These are phyloP conservation scores for Scaptomyza flava DNA, from an alignment of 2,888 invertebrate genomes.

Conservation along the genomic window DNA sequence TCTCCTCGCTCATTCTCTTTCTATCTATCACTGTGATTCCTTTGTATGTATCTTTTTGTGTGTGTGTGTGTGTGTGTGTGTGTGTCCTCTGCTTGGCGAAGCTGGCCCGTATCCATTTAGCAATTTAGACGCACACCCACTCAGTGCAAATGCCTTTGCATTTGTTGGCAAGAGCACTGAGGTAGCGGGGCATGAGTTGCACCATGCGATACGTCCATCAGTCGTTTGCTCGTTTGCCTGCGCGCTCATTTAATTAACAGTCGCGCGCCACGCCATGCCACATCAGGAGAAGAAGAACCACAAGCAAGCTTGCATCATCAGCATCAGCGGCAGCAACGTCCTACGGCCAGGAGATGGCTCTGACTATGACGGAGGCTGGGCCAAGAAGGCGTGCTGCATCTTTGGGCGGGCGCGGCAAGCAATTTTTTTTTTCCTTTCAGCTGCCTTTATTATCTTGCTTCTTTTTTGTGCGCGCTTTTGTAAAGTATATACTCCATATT, in stretches of 20 bases:
- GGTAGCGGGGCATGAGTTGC: not conserved
- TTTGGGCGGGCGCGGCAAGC: conserved; percentile 59
- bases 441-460: conserved; percentile 31
- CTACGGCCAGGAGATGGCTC: conserved; percentile 9
- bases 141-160: conserved; percentile 51
- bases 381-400: conserved; percentile 57
- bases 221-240: conserved; percentile 82
- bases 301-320: conserved; percentile 13
- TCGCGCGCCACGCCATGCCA: conserved; percentile 68
- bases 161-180: conserved; percentile 6
- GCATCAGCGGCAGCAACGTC: conserved; percentile 5
- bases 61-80: conserved; percentile 49
- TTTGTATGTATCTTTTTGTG: conserved; percentile 23
- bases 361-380: conserved; percentile 24
- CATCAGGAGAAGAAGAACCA: conserved; percentile 10
- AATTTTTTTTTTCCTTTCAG: conserved; percentile 38
- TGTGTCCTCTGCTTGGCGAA: conserved; percentile 63
- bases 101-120: conserved; percentile 76
- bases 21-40: conserved; percentile 2
- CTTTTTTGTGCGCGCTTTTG: not conserved
- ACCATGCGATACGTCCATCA: conserved; percentile 76
- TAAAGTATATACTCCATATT: conserved; percentile 2
- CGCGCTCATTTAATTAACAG: conserved; percentile 82
- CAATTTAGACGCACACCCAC: conserved; percentile 82
- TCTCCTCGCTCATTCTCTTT: not conserved